Conservation (phyloP, 2,888 invertebrate genomes). For the Eupithecia abbreviata region DNA sequence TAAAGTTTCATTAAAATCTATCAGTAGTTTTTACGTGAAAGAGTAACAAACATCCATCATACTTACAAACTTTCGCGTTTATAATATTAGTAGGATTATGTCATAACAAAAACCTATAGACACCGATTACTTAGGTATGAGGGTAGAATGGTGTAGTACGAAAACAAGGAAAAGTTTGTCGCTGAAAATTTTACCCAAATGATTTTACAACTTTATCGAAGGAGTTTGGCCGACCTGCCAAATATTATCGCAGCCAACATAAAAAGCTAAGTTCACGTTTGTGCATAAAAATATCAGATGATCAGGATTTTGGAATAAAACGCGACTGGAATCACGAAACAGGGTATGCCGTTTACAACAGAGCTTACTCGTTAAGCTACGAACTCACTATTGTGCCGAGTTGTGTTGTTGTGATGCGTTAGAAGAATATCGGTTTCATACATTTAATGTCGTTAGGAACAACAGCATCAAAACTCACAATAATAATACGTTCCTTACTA, state of each 20-base stretch:
- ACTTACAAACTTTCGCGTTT: too few species aligned
- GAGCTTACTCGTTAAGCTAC: conserved; percentile 62
- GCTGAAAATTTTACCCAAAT: conserved; percentile 7
- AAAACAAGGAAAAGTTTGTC: conserved; percentile 2
- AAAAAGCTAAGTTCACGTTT: conserved; percentile 24
- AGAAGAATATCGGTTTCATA: background rate
- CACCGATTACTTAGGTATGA: background rate
- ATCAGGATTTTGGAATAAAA: conserved; percentile 67
- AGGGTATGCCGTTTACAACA: conserved; percentile 69
- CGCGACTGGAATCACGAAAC: conserved; percentile 72
- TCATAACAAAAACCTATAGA: background rate
- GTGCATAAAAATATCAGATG: conserved; percentile 40
- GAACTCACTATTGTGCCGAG: background rate
- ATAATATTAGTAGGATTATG: background rate
- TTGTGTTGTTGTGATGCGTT: background rate
- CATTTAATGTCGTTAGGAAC: background rate
- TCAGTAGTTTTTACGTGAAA: too few species aligned
- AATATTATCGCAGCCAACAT: conserved; percentile 8
- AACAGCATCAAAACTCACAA: background rate
- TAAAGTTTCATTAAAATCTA: too few species aligned
- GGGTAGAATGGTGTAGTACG: background rate
- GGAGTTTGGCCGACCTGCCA: conserved; percentile 11
- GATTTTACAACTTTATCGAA: conserved; percentile 9
- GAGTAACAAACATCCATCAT: too few species aligned
- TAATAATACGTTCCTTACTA: background rate